Percentiles rank a stretch among this genome's conserved stretches.
phyloP scores from a whole-genome alignment of 2,888 invertebrate species.

The Cyclophora albipunctata region DNA sequence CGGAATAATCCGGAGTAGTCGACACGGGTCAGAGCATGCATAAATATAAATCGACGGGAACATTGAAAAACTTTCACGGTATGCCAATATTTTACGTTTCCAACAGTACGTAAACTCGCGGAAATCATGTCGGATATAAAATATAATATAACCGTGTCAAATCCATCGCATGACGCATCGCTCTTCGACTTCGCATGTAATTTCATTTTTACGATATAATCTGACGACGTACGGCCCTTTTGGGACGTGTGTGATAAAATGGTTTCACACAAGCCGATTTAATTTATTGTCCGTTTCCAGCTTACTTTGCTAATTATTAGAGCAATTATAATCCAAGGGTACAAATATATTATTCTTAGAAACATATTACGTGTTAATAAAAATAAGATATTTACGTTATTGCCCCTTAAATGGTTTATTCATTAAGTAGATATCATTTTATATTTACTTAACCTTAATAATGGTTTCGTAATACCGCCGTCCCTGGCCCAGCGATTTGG shows the following conservation, averaged over 20 bases:
- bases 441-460: conserved; percentile 1
- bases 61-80: conserved; percentile 4
- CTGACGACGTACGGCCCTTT: too few relatives aligned
- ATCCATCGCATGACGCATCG: conserved; percentile 23
- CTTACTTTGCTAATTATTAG: too few relatives aligned
- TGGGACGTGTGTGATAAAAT: too few relatives aligned
- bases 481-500: conserved; percentile 10
- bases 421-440: too few relatives aligned
- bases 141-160: conserved; percentile 23
- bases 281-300: too few relatives aligned
- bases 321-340: too few relatives aligned
- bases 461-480: conserved; percentile 8
- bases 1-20: too few relatives aligned
- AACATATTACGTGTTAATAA: too few relatives aligned
- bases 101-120: not conserved
- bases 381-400: too few relatives aligned
- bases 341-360: too few relatives aligned
- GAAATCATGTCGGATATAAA: conserved; percentile 9
- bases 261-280: too few relatives aligned
- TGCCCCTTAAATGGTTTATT: too few relatives aligned
- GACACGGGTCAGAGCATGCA: conserved; percentile 4
- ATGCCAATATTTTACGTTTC: conserved; percentile 6
- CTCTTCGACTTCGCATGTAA: not conserved
- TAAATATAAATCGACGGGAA: not conserved
- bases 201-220: not conserved